Base-by-base conservation (phyloP, 2,797 vertebrate genomes). In the Rousettus madagascariensis region DNA sequence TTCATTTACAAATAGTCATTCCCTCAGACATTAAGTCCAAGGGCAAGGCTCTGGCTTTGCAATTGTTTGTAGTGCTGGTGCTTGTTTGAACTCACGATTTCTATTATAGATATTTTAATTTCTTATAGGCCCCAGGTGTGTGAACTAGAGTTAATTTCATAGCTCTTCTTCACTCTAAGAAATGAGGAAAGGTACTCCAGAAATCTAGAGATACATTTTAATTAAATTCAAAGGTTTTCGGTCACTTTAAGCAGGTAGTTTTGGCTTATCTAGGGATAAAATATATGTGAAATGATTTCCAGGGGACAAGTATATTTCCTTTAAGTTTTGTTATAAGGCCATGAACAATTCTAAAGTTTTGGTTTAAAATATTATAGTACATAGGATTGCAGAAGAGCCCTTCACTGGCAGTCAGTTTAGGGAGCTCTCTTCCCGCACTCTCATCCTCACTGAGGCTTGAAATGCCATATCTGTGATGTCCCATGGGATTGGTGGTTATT, bases 401-500 rank as follows among this genome's bases (percentile, higher is more conserved):
- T 83, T 66, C 51, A 53, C 71, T 61, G 41, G 26, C 41, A 53
- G 11, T 95, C 61, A 33, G 2, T 49, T 84, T 84, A 75, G 79
- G 78, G 92, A 30, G 36, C 57, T 57, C 36, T 94, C 74, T 77
- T 95, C 83, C 91, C 86, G 84, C 83, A 63, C 59, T 19, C 20
- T 89, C 46, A 10, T 74, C 30, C 61, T 46, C 79, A 94, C 91
- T 93, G 90, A 95, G 95, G 95, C 93, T 87, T 92, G 86, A 91
- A 85, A 95, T 72, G 38, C 72, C 59, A 86, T 7, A 6, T 87
- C 71, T 78, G 33, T 92, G 65, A 49, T 72, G 87, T 79, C 88
- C 46, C 46, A 80, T 95, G 82, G 61, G 59, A 68, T 7, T 79
- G 66, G 13, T 61, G 87, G 63, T 91, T 86, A 28, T 4, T 63